phyloP scores from a whole-genome alignment of 2,113 vertebrate species.

The Indicator indicator region DNA sequence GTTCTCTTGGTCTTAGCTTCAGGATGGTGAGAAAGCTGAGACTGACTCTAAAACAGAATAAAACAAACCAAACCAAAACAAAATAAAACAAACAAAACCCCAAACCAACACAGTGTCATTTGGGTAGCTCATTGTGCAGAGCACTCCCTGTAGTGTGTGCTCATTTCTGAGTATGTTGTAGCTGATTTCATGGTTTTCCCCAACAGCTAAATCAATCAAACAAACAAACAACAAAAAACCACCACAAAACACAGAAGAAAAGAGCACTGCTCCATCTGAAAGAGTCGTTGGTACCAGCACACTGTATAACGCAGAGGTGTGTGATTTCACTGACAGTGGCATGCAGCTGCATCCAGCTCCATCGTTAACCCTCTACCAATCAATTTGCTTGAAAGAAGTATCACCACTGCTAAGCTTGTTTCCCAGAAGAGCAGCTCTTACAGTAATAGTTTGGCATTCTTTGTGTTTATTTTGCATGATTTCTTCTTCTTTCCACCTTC shows the following conservation, averaged over 20 bases:
- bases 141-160: not conserved
- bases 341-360: not conserved
- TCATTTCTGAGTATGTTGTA: not conserved
- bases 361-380: not conserved
- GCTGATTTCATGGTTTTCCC: not conserved
- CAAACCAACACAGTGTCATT: not conserved
- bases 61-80: not conserved
- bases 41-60: not conserved
- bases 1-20: not conserved
- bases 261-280: not conserved
- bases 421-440: not conserved
- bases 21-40: not conserved
- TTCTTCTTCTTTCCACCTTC: not conserved
- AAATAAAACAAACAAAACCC: not conserved
- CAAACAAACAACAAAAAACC: not conserved
- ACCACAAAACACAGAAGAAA: not conserved
- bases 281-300: not conserved
- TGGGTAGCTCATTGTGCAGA: slow-evolving; percentile 5
- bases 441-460: not conserved
- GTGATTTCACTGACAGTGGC: not conserved
- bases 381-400: not conserved
- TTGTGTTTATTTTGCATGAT: slow-evolving; percentile 18
- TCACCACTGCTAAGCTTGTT: not conserved
- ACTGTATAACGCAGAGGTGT: not conserved
- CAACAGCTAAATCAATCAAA: not conserved